Evolutionary conservation across 2,113 vertebrate genomes (phyloP).

Genomic region (Poecilia latipinna): DNA sequence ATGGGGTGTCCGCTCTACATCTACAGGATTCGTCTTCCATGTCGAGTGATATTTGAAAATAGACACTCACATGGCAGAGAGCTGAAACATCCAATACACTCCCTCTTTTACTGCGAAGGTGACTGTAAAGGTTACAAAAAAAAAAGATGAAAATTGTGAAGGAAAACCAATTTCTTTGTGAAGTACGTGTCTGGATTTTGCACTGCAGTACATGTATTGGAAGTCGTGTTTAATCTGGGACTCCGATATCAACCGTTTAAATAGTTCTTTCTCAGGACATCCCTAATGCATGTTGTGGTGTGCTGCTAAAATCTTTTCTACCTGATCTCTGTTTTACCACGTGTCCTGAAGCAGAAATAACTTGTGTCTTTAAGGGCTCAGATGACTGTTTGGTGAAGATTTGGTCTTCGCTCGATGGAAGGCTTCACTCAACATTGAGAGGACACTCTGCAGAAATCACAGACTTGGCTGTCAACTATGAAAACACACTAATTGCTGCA

Average conservation of each 20-base stretch:
- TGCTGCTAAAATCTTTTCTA: not conserved
- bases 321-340: not conserved
- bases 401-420: conserved; percentile 95
- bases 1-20: too few species aligned
- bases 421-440: conserved; percentile 90
- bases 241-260: not conserved
- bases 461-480: conserved; percentile 96
- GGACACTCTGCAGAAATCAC: conserved; percentile 98
- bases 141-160: too few species aligned
- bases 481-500: conserved; percentile 96
- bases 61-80: too few species aligned
- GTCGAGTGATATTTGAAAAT: too few species aligned
- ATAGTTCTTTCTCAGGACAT: not conserved
- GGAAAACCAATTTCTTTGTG: too few species aligned
- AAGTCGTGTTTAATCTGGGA: too few species aligned
- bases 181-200: too few species aligned
- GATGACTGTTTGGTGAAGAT: conserved; percentile 99
- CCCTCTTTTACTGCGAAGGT: too few species aligned
- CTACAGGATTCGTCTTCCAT: too few species aligned
- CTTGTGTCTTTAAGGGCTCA: conserved; percentile 83
- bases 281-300: not conserved
- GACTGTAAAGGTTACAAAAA: too few species aligned
- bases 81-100: too few species aligned
- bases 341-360: not conserved
- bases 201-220: not conserved